Base-by-base conservation (phyloP, 2,888 invertebrate genomes). In the Drosophila austrosaltans region DNA sequence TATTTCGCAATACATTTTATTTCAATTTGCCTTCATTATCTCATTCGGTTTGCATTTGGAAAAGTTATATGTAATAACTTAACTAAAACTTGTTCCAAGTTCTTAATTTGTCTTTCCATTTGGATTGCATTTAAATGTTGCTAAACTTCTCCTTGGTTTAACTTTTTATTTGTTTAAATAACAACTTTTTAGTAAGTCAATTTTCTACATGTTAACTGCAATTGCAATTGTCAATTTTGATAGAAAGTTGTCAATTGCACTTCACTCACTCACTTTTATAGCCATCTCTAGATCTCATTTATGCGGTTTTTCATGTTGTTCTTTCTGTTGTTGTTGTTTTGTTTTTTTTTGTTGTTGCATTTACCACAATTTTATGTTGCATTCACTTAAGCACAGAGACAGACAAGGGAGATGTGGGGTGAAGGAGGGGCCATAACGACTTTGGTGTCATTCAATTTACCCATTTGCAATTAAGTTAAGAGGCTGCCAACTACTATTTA, bases 151-250 rank as follows among this genome's bases (percentile, higher is more conserved):
- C 39, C 25, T 12, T 25, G 6, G 44, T 16, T 44, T 6, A 44
- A 16, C 16, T 44, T 16, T 54, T 30, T 2, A 6, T 36, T 40
- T 58, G 40, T 28, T 25, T 40, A 42, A 58, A 40, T 22, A 40
- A 12, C 58, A 40, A 40, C 58, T 58, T 36, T 42, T 58, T 42
- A 58, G 39, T 25, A n/a, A 40, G 58, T 25, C 40, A 25, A n/a
- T 40, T 54, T 58, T 58, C 58, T 58, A 7, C 39, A 25, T 39
- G 12, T 22, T 40, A 42, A 58, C 40, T 25, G n/a, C 58, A 58
- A 40, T n/a, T 25, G 25, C 40, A 58, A n/a, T 20, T 58, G 25
- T 58, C 25, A 40, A 8, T 40, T 39, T 54, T 57, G 39, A 42
- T 22, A 39, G 40, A 10, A 32, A 20, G 20, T 56, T 56, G 30